Evolutionary conservation across 2,797 vertebrate species (phyloP).

Genomic region (Gymnopithys bicolor): DNA sequence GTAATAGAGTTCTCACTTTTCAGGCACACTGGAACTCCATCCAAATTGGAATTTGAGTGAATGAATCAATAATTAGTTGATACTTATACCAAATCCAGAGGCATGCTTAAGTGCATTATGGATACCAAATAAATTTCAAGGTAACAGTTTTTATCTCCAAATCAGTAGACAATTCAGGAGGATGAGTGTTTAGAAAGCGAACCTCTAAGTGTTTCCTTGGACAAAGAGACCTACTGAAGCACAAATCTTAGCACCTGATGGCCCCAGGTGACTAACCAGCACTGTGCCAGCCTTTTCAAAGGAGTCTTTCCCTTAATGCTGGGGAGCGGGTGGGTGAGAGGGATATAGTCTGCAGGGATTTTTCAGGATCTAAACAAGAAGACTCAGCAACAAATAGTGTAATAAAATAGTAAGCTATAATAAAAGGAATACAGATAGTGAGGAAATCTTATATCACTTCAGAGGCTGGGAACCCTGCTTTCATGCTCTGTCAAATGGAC

Average conservation of each 20-base stretch:
- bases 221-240: not conserved
- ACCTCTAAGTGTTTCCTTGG: not conserved
- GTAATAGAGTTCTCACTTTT: conserved; percentile 31
- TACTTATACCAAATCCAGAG: conserved; percentile 4
- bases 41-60: conserved; percentile 9
- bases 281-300: not conserved
- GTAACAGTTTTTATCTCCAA: conserved; percentile 3
- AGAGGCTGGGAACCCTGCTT: not conserved
- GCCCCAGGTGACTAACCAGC: not conserved
- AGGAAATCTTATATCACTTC: not conserved
- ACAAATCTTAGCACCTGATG: not conserved
- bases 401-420: not conserved
- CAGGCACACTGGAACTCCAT: not conserved
- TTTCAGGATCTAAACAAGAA: not conserved
- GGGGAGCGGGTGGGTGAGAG: not conserved
- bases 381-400: not conserved
- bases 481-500: not conserved
- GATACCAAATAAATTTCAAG: not conserved
- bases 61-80: conserved; percentile 34
- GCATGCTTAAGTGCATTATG: not conserved
- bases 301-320: not conserved
- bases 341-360: not conserved
- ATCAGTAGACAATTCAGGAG: not conserved
- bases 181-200: not conserved
- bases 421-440: not conserved